Conservation (phyloP, 2,113 vertebrate species). For the Larimichthys polyactis region DNA sequence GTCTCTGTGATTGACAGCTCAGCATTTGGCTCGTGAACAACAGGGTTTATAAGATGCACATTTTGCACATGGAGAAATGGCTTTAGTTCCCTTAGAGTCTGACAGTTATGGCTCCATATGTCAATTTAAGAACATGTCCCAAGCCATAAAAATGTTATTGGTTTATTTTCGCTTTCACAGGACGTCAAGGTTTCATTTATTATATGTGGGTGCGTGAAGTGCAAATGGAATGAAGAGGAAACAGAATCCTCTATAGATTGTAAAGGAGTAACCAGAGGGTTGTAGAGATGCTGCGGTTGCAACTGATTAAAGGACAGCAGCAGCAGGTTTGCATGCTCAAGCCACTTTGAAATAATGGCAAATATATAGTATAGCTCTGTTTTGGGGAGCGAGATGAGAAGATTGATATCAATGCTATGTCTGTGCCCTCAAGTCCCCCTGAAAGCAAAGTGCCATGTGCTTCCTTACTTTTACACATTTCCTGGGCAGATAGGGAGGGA, state of each 20-base stretch:
- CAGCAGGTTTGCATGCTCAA: not conserved
- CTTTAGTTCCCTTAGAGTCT: not conserved
- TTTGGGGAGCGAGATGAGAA: not conserved
- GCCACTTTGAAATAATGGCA: not conserved
- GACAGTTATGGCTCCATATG: conserved; percentile 22
- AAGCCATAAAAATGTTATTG: conserved; percentile 35
- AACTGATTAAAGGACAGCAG: not conserved
- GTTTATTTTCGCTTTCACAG: conserved; percentile 24
- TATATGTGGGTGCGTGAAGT: not conserved
- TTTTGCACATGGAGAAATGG: conserved; percentile 21
- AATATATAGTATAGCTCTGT: not conserved
- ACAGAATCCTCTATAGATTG: not conserved
- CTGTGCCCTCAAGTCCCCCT: no score
- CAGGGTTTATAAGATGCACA: conserved; percentile 23
- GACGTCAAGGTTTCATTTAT: conserved; percentile 42
- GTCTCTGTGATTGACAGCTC: conserved; percentile 53
- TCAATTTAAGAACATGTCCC: conserved; percentile 8
- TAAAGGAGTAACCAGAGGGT: not conserved
- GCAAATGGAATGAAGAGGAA: conserved; percentile 3
- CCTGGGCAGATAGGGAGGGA: no score
- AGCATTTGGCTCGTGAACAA: conserved; percentile 28
- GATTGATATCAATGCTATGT: not conserved
- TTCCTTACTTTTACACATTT: no score
- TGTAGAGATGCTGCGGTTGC: not conserved
- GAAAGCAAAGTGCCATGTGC: no score